A percentile compares a stretch with the other conserved stretches of the same genome.
Evolutionary conservation across 2,888 invertebrate genomes (phyloP).

Genomic region (Reticulitermes lucifugus): DNA sequence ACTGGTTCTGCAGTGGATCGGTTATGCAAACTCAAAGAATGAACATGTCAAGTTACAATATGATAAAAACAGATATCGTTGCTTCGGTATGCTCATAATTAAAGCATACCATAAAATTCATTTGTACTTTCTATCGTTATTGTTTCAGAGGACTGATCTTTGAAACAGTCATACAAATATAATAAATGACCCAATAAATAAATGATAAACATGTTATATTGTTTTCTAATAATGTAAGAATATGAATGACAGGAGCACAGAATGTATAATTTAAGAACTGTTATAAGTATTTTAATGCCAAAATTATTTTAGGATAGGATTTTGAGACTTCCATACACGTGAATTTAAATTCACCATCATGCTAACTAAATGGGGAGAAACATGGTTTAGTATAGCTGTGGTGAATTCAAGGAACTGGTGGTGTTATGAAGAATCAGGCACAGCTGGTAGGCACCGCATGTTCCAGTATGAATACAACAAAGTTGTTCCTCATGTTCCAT

Average conservation of each 20-base stretch:
- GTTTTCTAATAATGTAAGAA: neutral
- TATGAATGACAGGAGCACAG: neutral
- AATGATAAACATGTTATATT: neutral
- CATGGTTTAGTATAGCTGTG: neutral
- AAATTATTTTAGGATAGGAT: neutral
- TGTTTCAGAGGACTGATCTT: slow-evolving; percentile 11
- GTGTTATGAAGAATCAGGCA: neutral
- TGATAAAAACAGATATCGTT: neutral
- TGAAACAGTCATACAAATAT: neutral
- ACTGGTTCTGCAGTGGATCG: neutral
- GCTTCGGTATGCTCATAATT: neutral
- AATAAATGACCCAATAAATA: neutral
- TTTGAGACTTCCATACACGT: neutral
- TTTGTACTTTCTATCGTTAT: slow-evolving; percentile 26
- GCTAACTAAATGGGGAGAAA: neutral
- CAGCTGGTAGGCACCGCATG: neutral
- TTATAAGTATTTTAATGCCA: neutral
- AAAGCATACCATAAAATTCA: neutral
- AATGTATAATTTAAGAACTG: neutral
- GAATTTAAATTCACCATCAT: neutral
- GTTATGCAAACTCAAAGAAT: neutral
- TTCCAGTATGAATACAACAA: neutral
- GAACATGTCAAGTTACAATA: neutral
- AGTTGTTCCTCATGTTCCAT: too few relatives aligned
- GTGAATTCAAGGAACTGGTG: neutral